Percentiles rank a stretch among this genome's conserved stretches.
phyloP scores from a whole-genome alignment of 2,888 invertebrate genomes.

The Ochropacha duplaris region DNA sequence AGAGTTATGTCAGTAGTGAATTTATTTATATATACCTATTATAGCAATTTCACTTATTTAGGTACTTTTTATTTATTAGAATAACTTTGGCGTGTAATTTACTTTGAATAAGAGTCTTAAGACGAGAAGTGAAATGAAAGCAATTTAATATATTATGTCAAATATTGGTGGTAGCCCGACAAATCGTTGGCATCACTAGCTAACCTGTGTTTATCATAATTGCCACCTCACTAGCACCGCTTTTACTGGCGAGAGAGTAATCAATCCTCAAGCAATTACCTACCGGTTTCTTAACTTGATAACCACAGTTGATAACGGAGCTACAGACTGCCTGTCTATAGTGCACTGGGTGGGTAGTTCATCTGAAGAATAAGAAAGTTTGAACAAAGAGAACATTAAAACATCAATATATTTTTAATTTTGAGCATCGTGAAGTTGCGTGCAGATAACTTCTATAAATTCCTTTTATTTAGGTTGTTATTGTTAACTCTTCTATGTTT shows the following conservation, averaged over 20 bases:
- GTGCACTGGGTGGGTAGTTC: not conserved
- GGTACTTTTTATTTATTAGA: no score
- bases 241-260: slow-evolving; percentile 36
- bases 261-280: slow-evolving; percentile 51
- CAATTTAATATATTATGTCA: not conserved
- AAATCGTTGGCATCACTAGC: slow-evolving; percentile 32
- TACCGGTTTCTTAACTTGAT: slow-evolving; percentile 32
- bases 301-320: slow-evolving; percentile 24
- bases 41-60: not conserved
- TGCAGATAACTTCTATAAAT: not conserved
- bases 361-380: not conserved
- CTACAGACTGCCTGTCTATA: slow-evolving; percentile 55
- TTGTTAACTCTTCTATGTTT: not conserved
- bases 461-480: not conserved
- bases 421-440: not conserved
- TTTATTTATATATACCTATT: no score
- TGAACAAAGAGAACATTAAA: not conserved
- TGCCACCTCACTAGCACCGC: slow-evolving; percentile 48
- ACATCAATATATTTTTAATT: not conserved
- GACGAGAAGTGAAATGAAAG: no score
- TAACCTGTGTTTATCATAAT: slow-evolving; percentile 46
- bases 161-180: slow-evolving; percentile 5
- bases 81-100: no score
- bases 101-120: no score
- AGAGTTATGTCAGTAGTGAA: not conserved